Conservation (phyloP, 2,797 vertebrate genomes). For the Vireo griseus region DNA sequence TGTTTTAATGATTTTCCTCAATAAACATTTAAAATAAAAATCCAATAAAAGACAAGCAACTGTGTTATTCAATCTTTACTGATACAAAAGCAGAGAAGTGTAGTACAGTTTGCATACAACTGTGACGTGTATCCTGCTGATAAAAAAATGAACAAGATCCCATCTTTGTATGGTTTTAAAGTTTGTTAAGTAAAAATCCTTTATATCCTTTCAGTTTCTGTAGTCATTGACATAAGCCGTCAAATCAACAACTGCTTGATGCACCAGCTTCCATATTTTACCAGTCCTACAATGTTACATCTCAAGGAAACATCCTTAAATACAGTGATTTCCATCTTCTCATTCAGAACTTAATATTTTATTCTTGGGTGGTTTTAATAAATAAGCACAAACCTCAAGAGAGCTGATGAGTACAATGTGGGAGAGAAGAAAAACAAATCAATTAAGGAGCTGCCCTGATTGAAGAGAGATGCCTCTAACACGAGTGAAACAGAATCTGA, state of each 20-base stretch:
- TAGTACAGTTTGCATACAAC: neutral
- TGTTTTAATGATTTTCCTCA: neutral
- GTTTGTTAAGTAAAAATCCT: neutral
- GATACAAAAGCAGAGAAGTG: neutral
- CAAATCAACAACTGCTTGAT: neutral
- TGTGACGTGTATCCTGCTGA: neutral
- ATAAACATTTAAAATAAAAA: neutral
- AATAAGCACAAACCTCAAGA: conserved; percentile 1
- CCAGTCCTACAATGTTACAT: neutral
- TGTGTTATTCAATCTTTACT: neutral
- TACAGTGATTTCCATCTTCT: neutral
- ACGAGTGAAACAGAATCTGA: neutral
- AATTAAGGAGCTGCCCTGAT: neutral
- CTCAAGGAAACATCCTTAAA: neutral
- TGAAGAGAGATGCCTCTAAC: neutral
- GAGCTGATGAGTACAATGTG: neutral
- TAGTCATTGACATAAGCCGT: neutral
- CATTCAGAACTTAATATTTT: neutral
- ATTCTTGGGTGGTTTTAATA: neutral
- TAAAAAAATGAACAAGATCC: neutral
- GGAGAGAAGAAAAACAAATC: neutral
- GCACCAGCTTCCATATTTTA: neutral
- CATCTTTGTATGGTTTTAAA: neutral
- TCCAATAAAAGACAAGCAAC: neutral
- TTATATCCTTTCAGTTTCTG: neutral